Base-by-base conservation (phyloP, 1,140 invertebrate genomes). In the Diabrotica virgifera region DNA sequence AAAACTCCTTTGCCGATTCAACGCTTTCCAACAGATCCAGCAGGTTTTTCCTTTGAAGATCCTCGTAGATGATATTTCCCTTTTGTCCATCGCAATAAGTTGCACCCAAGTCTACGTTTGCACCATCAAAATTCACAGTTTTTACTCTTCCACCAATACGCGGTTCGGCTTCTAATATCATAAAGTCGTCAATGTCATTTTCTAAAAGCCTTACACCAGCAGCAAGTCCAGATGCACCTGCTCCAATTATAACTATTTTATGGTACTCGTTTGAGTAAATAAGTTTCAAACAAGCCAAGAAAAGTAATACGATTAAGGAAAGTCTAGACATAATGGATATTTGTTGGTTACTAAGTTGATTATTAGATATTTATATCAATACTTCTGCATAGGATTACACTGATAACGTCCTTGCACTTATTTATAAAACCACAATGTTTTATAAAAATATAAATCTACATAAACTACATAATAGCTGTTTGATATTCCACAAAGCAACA, bases 41-140 rank as follows among this genome's bases (percentile, higher is more conserved):
- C 38, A 87, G 70, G 12, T 53, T 64, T 5, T 35, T 7, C 10
- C 52, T 6, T 12, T 62, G 51, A 0, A 62, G 6, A 5, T 4
- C 52, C 12, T 89, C 77, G 73, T 84, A 92, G 0, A 90, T 85
- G 11, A 83, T 73, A 79, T 94, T 91, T 13, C 79, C 82, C 62
- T 85, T 80, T 74, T 92, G 84, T 11, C 92, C 92, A 71, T 95
- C 92, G 69, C 93, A 85, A 89, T 89, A 94, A 71, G 94, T 90
- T 35, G 90, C 93, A 5, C 93, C 93, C 13, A 94, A 66, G 77
- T 95, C 93, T 5, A 94, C 78, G 35, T 82, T 77, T 62, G 82
- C 81, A 7, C 85, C 82, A 6, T 82, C 85, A 72, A 87, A 87
- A 12, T 81, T 70, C 3, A 83, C 78, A 0, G 86, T 87, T 46